Evolutionary conservation across 1,140 invertebrate species (phyloP), one percentile per base, ranked within the genome.

Genomic region (Theocolax elegans): DNA sequence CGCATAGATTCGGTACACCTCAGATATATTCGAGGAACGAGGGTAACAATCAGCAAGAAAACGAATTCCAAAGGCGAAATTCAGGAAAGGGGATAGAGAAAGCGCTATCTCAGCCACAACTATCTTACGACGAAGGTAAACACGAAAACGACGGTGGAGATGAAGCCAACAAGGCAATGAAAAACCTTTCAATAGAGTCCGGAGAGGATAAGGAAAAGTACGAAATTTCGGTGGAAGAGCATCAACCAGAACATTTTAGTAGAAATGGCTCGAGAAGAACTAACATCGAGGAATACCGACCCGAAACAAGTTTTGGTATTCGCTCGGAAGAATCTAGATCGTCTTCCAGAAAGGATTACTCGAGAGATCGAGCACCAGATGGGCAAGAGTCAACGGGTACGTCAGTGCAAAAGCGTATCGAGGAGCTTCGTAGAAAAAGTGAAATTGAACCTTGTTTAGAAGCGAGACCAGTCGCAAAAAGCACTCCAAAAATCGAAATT

Each of bases 81-180:
- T 81, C 81, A 4, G 69, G 75, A 0, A 81, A 78, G 4, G 77
- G 78, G 1, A 84, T 85, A 59, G 84, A 83, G 60, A 85, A 84
- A 71, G 88, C 90, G 1, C 84, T 88, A 1, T 92, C 91, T 1
- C 91, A 92, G 67, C 91, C 90, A 8, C 90, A 92, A 62, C 79
- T 91, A 10, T 85, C 89, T 13, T 89, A 88, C 62, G 90, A 88
- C 40, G 87, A 88, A 46, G 86, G 88, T 10, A 76, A 77, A 64
- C 56, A 70, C 23, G 67, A 71, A 10, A 66, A 70, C 2, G 75
- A 75, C 12, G 15, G 13, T 1, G 13, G 15, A 3, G 12, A 17
- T 17, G 27, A 46, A n/a, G 7, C 10, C 7, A 48, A 62, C 15
- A 9, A 15, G 31, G 29, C 17, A 35, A 48, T 48, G 1, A 31